Conservation (phyloP, 2,888 invertebrate genomes). For the Subacronicta megacephala region DNA sequence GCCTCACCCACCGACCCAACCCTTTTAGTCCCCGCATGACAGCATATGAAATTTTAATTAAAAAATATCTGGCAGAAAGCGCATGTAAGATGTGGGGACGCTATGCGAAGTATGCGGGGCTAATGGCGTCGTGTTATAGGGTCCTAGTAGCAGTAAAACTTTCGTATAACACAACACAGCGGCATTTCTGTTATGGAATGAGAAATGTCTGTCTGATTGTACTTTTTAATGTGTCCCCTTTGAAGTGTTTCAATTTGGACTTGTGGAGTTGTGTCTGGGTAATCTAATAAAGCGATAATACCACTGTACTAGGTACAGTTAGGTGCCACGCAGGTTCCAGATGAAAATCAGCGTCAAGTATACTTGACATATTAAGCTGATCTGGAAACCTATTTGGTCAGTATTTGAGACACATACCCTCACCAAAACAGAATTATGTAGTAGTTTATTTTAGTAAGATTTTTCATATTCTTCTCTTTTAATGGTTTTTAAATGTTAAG, state of each 20-base stretch:
- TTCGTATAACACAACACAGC: constrained; percentile 26
- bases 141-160: constrained; percentile 7
- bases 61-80: constrained; percentile 55
- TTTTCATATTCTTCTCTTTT: too few species aligned
- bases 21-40: constrained; percentile 59
- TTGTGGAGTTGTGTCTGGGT: too few species aligned
- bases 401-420: too few species aligned
- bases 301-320: too few species aligned
- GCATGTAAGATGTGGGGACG: constrained; percentile 44
- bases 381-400: too few species aligned
- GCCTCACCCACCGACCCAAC: constrained; percentile 19
- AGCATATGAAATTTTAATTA: constrained; percentile 59
- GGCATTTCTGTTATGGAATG: constrained; percentile 26
- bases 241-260: not conserved
- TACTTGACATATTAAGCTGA: too few species aligned
- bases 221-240: not conserved
- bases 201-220: constrained; percentile 10
- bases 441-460: too few species aligned
- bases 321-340: too few species aligned
- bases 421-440: too few species aligned
- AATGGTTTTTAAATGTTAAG: too few species aligned
- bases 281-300: too few species aligned
- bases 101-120: constrained; percentile 37
- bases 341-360: too few species aligned
- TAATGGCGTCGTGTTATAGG: constrained; percentile 41